A percentile compares a stretch with the other conserved stretches of the same genome.
Conservation (phyloP, 92 coral and sea anemone genomes). For the Heteractis magnifica region DNA sequence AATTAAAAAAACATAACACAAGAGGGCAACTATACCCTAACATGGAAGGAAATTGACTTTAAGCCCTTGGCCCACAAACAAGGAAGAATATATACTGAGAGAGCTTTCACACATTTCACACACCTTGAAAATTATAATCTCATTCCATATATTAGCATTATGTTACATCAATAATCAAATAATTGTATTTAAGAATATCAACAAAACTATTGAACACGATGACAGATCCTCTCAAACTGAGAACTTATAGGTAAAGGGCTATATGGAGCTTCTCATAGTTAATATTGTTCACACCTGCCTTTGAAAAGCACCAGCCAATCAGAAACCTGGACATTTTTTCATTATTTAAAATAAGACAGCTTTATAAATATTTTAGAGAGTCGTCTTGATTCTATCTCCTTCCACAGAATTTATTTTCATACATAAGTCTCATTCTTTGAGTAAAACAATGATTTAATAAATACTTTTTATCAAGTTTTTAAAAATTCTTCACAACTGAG, state of each 20-base stretch:
- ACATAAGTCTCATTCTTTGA: not conserved
- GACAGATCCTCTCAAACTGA: not conserved
- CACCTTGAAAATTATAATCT: too few relatives aligned
- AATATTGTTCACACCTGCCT: not conserved
- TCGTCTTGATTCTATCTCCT: not conserved
- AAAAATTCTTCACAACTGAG: not conserved
- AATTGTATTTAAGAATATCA: too few relatives aligned
- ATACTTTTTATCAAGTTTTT: not conserved
- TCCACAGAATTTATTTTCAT: not conserved
- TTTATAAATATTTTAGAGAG: not conserved
- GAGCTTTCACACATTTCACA: too few relatives aligned
- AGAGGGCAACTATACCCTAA: too few relatives aligned
- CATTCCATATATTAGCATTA: too few relatives aligned
- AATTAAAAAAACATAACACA: not conserved
- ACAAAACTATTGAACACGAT: not conserved
- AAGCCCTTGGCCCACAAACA: too few relatives aligned
- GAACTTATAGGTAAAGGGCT: not conserved
- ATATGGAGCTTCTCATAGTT: not conserved
- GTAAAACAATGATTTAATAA: not conserved
- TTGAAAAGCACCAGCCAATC: slow-evolving; percentile 1
- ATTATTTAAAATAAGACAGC: slow-evolving; percentile 9
- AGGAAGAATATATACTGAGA: too few relatives aligned
- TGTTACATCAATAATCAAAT: too few relatives aligned
- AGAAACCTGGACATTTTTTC: not conserved
- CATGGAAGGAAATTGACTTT: too few relatives aligned